Percentiles rank a stretch among this genome's conserved stretches.
These are phyloP conservation scores for Melanaphis sacchari DNA, from an alignment of 1,140 invertebrate genomes.

Conservation along the genomic window DNA sequence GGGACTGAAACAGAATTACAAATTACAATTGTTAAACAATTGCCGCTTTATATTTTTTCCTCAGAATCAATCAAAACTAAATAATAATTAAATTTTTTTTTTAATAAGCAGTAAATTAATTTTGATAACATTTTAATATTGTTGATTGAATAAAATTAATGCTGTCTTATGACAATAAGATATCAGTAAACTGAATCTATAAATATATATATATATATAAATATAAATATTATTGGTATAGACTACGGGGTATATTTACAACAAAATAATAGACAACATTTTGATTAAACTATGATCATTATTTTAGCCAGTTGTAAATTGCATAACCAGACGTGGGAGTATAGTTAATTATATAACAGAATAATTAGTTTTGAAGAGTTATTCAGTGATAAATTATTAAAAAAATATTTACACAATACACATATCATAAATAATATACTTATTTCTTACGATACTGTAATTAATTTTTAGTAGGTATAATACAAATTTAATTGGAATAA, in stretches of 20 bases:
- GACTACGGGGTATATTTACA: background rate
- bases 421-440: too few relatives aligned
- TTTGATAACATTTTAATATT: background rate
- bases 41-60: background rate
- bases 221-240: background rate
- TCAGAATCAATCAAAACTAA: background rate
- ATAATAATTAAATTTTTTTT: background rate
- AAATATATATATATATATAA: too few relatives aligned
- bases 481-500: background rate
- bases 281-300: background rate
- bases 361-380: background rate
- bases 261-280: background rate
- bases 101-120: background rate
- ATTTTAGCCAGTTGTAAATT: background rate
- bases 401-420: too few relatives aligned
- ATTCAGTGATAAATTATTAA: background rate
- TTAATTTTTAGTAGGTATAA: background rate
- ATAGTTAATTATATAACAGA: background rate
- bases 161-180: too few relatives aligned
- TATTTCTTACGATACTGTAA: background rate
- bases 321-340: background rate
- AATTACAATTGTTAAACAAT: background rate
- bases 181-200: background rate
- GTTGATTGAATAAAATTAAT: background rate
- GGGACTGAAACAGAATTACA: background rate